Evolutionary conservation across 2,888 invertebrate species (phyloP).

Genomic region (Phortica magna): DNA sequence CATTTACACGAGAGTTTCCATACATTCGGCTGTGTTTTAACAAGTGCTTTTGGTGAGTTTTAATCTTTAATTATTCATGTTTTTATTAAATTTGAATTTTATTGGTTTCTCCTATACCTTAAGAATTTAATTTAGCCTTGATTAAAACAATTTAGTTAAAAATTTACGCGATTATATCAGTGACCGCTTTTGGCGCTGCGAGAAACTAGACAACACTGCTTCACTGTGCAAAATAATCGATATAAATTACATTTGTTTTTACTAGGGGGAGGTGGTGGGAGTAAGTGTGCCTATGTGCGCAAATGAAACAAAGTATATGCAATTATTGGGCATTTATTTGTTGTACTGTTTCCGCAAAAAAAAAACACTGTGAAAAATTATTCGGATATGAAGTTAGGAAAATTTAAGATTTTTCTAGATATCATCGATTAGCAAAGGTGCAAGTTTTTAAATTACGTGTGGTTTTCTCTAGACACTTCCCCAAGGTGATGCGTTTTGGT

Average conservation of each 20-base stretch:
- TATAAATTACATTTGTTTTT: constrained; percentile 30
- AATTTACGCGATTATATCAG: background rate
- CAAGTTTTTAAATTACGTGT: no score
- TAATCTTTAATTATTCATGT: background rate
- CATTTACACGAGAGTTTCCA: constrained; percentile 25
- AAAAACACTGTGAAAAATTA: background rate
- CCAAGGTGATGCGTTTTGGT: no score
- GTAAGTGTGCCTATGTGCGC: background rate
- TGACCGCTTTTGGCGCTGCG: background rate
- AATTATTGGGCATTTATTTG: constrained; percentile 13
- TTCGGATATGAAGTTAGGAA: background rate
- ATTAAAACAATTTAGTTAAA: background rate
- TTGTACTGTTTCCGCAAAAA: constrained; percentile 4
- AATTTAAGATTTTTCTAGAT: background rate
- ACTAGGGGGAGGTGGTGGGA: constrained; percentile 3
- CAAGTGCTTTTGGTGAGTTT: constrained; percentile 24
- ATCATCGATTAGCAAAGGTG: no score
- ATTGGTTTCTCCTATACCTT: background rate
- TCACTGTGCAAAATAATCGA: constrained; percentile 33
- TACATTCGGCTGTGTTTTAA: constrained; percentile 6
- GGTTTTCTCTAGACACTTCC: no score
- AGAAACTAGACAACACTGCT: constrained; percentile 18
- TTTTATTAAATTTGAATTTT: background rate
- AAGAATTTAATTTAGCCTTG: background rate
- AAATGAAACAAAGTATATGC: constrained; percentile 18